Conservation (phyloP, 2,888 invertebrate species). For the Diarsia rubi region DNA sequence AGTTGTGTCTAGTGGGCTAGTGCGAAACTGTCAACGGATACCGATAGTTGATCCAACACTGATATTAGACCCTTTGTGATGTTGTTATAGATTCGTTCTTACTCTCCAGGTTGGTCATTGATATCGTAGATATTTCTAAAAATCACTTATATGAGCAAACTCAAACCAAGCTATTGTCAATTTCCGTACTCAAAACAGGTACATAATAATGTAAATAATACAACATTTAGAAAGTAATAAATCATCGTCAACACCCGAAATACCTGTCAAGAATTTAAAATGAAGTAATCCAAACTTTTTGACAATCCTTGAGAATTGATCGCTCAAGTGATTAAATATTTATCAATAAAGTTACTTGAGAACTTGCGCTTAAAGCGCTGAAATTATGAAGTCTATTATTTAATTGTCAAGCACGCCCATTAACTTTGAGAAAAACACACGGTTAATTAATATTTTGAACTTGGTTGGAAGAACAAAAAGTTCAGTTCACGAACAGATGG, state of each 20-base stretch:
- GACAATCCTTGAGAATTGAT: slow-evolving; percentile 52
- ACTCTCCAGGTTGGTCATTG: neutral
- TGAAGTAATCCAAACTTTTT: slow-evolving; percentile 63
- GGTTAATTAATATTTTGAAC: slow-evolving; percentile 24
- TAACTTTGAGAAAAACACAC: slow-evolving; percentile 36
- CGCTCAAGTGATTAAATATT: slow-evolving; percentile 57
- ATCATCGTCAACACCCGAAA: slow-evolving; percentile 51
- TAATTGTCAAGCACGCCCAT: slow-evolving; percentile 18
- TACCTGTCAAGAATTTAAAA: slow-evolving; percentile 53
- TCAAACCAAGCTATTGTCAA: neutral
- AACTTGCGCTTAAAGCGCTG: slow-evolving; percentile 29
- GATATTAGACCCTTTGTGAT: neutral
- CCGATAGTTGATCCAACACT: neutral
- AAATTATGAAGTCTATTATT: slow-evolving; percentile 40
- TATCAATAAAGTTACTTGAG: slow-evolving; percentile 57
- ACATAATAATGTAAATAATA: slow-evolving; percentile 9
- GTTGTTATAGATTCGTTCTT: neutral
- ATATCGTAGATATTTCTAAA: neutral
- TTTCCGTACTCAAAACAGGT: neutral
- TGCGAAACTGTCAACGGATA: too few relatives aligned
- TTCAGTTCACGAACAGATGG: slow-evolving; percentile 7
- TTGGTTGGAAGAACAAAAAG: neutral
- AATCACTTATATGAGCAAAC: neutral
- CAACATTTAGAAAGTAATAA: slow-evolving; percentile 39
- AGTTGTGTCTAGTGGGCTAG: neutral